These are phyloP conservation scores for Netelia melanura DNA, from an alignment of 2,888 invertebrate genomes.

Conservation along the genomic window DNA sequence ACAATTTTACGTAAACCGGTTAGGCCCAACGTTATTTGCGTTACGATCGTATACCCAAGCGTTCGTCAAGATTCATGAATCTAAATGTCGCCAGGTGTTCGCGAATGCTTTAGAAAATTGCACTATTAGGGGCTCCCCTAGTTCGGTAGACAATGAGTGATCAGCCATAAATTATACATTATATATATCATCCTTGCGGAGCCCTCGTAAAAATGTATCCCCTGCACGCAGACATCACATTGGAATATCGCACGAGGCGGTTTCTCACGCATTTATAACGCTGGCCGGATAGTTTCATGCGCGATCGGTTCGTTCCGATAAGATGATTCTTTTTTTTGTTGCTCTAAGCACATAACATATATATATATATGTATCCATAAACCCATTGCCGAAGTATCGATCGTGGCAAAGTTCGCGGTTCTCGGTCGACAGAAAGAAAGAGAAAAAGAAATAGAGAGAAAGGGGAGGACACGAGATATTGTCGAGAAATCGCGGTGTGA, in stretches of 20 bases:
- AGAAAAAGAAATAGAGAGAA: neutral
- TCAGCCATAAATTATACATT: conserved; percentile 64
- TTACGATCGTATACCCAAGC: neutral
- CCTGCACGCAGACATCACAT: neutral
- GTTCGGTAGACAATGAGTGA: conserved; percentile 59
- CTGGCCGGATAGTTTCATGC: conserved; percentile 40
- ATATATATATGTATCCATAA: neutral
- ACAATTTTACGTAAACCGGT: conserved; percentile 14
- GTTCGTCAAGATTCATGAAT: conserved; percentile 54
- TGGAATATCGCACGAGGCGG: conserved; percentile 49
- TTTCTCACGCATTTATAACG: conserved; percentile 65
- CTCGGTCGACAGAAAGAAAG: conserved; percentile 37
- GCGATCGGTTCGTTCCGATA: conserved; percentile 58
- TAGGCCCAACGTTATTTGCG: conserved; percentile 8
- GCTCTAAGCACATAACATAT: conserved; percentile 21
- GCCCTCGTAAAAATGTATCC: conserved; percentile 25
- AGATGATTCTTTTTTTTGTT: conserved; percentile 32
- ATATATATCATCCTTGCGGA: conserved; percentile 44
- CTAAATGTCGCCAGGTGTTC: conserved; percentile 59
- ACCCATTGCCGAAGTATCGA: conserved; percentile 53
- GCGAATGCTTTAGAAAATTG: conserved; percentile 52
- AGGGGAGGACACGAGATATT: conserved; percentile 37
- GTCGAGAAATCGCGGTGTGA: conserved; percentile 62
- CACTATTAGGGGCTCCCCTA: conserved; percentile 31
- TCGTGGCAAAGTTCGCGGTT: conserved; percentile 45